These are phyloP conservation scores for Drosophila saltans DNA, from an alignment of 1,140 invertebrate species.

Conservation along the genomic window DNA sequence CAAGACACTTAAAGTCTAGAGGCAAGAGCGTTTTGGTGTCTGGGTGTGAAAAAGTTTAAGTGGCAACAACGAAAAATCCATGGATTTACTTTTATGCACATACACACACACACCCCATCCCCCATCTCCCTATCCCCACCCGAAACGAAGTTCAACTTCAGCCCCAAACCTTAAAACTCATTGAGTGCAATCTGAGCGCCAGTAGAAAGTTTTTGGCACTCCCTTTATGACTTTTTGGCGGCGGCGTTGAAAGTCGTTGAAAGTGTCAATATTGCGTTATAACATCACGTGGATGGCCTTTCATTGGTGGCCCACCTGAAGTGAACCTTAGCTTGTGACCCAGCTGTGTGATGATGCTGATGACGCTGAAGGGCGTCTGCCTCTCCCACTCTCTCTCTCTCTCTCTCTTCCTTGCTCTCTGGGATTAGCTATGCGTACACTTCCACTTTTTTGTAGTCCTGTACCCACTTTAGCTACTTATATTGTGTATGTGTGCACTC, in stretches of 20 bases:
- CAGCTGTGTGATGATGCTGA: constrained; percentile 63
- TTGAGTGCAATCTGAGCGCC: constrained; percentile 69
- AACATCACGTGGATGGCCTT: constrained; percentile 62
- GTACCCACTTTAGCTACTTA: constrained; percentile 71
- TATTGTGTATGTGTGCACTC: constrained; percentile 54
- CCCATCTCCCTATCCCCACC: background rate
- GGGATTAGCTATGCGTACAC: constrained; percentile 67
- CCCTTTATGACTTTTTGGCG: constrained; percentile 78
- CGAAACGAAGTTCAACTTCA: background rate
- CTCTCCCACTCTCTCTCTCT: background rate
- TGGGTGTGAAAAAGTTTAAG: constrained; percentile 82
- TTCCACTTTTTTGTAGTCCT: constrained; percentile 27
- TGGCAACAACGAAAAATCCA: constrained; percentile 77
- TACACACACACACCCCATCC: constrained; percentile 23
- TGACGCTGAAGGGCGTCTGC: constrained; percentile 34
- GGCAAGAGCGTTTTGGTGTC: constrained; percentile 46
- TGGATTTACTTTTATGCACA: constrained; percentile 80
- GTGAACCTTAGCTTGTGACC: constrained; percentile 15
- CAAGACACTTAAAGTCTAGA: constrained; percentile 70
- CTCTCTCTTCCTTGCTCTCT: constrained; percentile 32
- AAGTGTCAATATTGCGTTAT: constrained; percentile 81
- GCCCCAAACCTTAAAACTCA: constrained; percentile 15
- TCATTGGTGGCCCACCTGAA: constrained; percentile 44
- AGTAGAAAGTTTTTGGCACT: constrained; percentile 60
- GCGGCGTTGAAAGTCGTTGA: constrained; percentile 75